Evolutionary conservation across 2,888 invertebrate species (phyloP).

Genomic region (Parasteatoda lunata): DNA sequence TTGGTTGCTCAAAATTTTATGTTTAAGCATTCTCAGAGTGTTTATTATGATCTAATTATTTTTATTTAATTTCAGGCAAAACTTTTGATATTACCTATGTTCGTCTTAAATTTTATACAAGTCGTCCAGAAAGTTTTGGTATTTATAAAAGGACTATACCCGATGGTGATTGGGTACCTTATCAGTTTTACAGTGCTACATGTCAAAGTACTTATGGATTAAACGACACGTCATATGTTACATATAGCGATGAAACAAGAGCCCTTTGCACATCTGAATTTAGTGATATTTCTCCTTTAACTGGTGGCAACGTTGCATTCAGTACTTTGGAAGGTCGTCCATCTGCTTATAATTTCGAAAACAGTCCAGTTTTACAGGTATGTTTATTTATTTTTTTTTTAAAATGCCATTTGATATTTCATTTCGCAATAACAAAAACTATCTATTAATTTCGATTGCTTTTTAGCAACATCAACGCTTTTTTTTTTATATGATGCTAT

Average conservation of each 20-base stretch:
- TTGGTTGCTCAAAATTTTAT: no score
- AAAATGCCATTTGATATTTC: no score
- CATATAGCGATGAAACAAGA: slow-evolving; percentile 87
- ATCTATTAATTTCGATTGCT: no score
- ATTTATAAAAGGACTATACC: slow-evolving; percentile 89
- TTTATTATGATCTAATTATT: no score
- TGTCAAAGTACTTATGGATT: slow-evolving; percentile 93
- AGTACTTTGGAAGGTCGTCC: slow-evolving; percentile 95
- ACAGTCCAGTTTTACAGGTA: slow-evolving; percentile 91
- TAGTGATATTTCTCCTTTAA: slow-evolving; percentile 96
- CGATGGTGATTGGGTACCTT: slow-evolving; percentile 89
- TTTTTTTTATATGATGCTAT: no score
- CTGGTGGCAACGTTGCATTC: slow-evolving; percentile 95
- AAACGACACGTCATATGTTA: slow-evolving; percentile 83
- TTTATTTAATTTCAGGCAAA: slow-evolving; percentile 81
- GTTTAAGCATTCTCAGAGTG: no score
- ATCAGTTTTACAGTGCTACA: slow-evolving; percentile 93
- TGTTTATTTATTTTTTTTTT: slow-evolving; percentile 63
- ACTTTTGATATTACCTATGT: slow-evolving; percentile 98
- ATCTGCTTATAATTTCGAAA: slow-evolving; percentile 92
- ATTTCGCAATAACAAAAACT: no score
- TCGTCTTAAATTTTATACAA: slow-evolving; percentile 93
- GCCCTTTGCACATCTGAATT: slow-evolving; percentile 99
- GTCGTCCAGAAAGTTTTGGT: slow-evolving; percentile 97
- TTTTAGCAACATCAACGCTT: no score